phyloP scores from a whole-genome alignment of 1,140 invertebrate species.

The Heliconius eleuchia region DNA sequence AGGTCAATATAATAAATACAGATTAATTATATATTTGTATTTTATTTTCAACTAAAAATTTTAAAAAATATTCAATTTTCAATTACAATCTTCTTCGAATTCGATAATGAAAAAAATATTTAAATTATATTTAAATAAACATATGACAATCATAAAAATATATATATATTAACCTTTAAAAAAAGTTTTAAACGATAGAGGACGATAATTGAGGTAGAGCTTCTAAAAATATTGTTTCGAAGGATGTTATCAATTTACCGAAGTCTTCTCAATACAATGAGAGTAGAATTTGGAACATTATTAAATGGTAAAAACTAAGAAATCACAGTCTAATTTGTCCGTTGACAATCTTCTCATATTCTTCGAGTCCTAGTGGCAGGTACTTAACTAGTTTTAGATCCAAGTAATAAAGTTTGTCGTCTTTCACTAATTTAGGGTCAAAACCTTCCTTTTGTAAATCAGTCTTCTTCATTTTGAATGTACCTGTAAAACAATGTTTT shows the following conservation, averaged over 20 bases:
- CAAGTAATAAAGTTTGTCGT: conserved; percentile 89
- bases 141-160: neutral
- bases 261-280: neutral
- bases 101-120: neutral
- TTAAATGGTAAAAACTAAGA: neutral
- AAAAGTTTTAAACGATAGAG: neutral
- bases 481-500: conserved; percentile 72
- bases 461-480: conserved; percentile 96
- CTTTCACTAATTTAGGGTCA: conserved; percentile 86
- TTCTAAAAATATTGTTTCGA: neutral
- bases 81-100: neutral
- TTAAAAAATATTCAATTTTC: neutral
- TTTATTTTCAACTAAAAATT: neutral
- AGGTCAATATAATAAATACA: neutral
- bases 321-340: conserved; percentile 84
- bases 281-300: neutral
- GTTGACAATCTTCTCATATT: conserved; percentile 84
- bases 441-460: conserved; percentile 96
- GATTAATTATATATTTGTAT: neutral
- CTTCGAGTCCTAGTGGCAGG: conserved; percentile 83
- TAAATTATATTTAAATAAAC: neutral
- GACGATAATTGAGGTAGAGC: neutral
- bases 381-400: conserved; percentile 83
- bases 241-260: neutral
- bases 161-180: neutral